phyloP scores from a whole-genome alignment of 2,888 invertebrate genomes.

The Cheilosia grossa region DNA sequence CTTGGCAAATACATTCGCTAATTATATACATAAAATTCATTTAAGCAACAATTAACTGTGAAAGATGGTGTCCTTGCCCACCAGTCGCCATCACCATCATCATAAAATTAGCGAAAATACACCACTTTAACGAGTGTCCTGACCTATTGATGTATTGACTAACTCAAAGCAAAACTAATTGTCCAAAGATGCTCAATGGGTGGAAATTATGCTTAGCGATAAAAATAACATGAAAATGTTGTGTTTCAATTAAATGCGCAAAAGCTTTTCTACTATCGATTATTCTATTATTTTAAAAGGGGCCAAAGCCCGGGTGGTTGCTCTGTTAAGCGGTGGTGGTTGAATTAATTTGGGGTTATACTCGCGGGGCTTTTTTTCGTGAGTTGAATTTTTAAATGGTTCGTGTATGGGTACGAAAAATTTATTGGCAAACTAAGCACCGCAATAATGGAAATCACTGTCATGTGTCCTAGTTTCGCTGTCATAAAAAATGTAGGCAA shows the following conservation, averaged over 20 bases:
- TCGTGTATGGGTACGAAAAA: constrained; percentile 23
- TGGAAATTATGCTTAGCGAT: too few species aligned
- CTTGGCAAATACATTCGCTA: background rate
- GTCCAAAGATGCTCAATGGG: constrained; percentile 14
- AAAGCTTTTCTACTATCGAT: constrained; percentile 19
- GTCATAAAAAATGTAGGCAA: background rate
- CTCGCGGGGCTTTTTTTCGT: background rate
- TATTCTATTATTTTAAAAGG: constrained; percentile 21
- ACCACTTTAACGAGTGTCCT: background rate
- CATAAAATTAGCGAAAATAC: constrained; percentile 27
- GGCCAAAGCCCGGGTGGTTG: background rate
- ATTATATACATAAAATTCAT: constrained; percentile 28
- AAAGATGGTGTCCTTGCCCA: background rate
- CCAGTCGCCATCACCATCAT: background rate
- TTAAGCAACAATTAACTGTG: constrained; percentile 16
- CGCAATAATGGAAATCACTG: constrained; percentile 22
- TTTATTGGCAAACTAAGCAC: constrained; percentile 30
- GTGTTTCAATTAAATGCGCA: background rate
- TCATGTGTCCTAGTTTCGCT: constrained; percentile 34
- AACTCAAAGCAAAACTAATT: constrained; percentile 22
- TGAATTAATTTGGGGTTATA: constrained; percentile 20
- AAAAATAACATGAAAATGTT: background rate
- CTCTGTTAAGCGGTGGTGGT: background rate
- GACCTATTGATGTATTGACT: constrained; percentile 2
- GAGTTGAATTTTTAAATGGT: background rate